Evolutionary conservation across 2,888 invertebrate species (phyloP), one percentile per base, ranked within the genome.

Genomic region (Habroteleia sp.): DNA sequence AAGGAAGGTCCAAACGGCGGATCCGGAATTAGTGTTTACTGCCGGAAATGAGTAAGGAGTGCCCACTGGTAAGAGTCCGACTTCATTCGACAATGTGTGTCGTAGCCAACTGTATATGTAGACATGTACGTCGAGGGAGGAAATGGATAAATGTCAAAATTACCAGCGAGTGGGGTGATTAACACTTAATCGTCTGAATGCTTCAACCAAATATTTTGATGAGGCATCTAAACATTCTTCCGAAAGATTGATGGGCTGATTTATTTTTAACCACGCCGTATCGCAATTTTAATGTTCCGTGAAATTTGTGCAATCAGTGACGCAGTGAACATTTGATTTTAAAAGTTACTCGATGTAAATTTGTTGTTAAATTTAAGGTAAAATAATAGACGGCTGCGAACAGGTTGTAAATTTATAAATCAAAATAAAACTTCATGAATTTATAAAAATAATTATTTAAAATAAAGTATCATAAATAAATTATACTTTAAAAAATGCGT

Each of bases 31-130:
- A 65, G 81, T 82, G 82, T 85, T 85, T 84, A 81, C 79, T 65
- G 76, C 66, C 83, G 85, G 85, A 85, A 85, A 85, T 85, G 84
- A 84, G 78, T 76, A 80, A 80, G 85, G 84, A 85, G 85, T 85
- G 83, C 62, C 81, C 71, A 77, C 54, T 74, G 79, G 81, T 83
- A 82, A 85, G 81, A 84, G 84, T 82, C 81, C 62, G 65, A 78
- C 79, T 82, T 77, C 75, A 73, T 76, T 73, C 50, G 65, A 69
- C 65, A 65, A 72, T 72, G 63, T 63, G 31, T 41, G 44, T 44
- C 13, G 13, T 25, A 25, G 25, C 3, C 5, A 10, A 20, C 1
- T 20, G 31, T 52, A 35, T 46, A 14, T 6, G 44, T 48, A 11
- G 25, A 11, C 14, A 33, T n/a, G n/a, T 27, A 14, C 27, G 42